Evolutionary conservation across 2,888 invertebrate genomes (phyloP).

Genomic region (Tyria jacobaeae): DNA sequence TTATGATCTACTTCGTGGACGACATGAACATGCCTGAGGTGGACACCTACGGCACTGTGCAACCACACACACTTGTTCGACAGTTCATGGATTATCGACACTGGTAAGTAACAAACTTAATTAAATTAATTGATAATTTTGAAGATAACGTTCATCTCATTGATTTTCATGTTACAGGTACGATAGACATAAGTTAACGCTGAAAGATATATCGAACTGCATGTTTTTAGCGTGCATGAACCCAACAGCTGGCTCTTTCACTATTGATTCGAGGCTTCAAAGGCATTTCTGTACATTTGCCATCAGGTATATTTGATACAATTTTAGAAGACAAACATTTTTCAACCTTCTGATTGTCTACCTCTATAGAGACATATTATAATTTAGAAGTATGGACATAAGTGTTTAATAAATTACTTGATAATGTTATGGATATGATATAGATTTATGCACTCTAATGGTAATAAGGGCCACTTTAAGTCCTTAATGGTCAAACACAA

Average conservation of each 20-base stretch:
- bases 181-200: conserved; percentile 92
- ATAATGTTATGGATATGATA: no score
- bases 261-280: conserved; percentile 96
- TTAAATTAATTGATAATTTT: no score
- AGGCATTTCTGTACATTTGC: conserved; percentile 95
- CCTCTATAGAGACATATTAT: no score
- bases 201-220: conserved; percentile 97
- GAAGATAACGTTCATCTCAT: no score
- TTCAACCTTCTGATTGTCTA: no score
- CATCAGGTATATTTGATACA: conserved; percentile 89
- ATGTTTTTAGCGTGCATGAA: conserved; percentile 99
- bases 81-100: conserved; percentile 97
- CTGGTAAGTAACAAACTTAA: conserved; percentile 86
- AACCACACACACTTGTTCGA: conserved; percentile 96
- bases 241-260: conserved; percentile 97
- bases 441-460: no score
- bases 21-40: conserved; percentile 99
- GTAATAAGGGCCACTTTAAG: no score
- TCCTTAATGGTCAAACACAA: no score
- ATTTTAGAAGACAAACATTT: no score
- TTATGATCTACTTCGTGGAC: conserved; percentile 97
- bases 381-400: no score
- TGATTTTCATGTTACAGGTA: conserved; percentile 84
- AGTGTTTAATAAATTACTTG: no score
- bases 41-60: conserved; percentile 97